Conservation (phyloP, 2,797 vertebrate genomes). For the Tachyglossus aculeatus region DNA sequence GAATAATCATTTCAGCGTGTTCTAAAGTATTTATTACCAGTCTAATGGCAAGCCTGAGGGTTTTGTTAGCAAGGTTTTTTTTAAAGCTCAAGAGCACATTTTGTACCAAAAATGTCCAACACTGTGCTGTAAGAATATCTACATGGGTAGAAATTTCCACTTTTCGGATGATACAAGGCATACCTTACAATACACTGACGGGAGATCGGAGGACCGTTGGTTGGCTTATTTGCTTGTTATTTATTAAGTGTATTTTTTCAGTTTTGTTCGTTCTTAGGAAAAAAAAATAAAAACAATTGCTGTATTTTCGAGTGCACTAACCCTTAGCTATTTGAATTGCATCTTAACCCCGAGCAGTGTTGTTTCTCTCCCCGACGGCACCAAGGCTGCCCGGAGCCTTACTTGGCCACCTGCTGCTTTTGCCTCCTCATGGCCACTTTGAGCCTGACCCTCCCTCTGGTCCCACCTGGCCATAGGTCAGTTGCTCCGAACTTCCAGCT, state of each 20-base stretch:
- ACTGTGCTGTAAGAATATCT: constrained; percentile 72
- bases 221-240: constrained; percentile 63
- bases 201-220: constrained; percentile 52
- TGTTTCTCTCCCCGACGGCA: constrained; percentile 61
- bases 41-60: constrained; percentile 59
- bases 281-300: constrained; percentile 64
- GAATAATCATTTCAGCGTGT: constrained; percentile 63
- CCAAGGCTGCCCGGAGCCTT: constrained; percentile 33
- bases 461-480: too few relatives aligned
- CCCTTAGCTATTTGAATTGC: constrained; percentile 40
- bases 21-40: constrained; percentile 45
- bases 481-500: too few relatives aligned
- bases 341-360: constrained; percentile 49
- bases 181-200: constrained; percentile 52
- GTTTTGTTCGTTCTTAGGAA: constrained; percentile 67
- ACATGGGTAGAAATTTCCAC: constrained; percentile 53
- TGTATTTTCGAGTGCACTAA: constrained; percentile 67
- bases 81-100: constrained; percentile 64
- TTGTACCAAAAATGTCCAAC: constrained; percentile 77
- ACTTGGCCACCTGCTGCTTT: constrained; percentile 21
- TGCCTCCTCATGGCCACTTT: constrained; percentile 27
- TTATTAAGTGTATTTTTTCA: constrained; percentile 72
- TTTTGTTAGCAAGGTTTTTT: constrained; percentile 46
- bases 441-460: constrained; percentile 42
- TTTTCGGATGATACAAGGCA: constrained; percentile 58